Evolutionary conservation across 2,113 vertebrate genomes (phyloP), one percentile per base, ranked within the genome.

Genomic region (Delphinus delphis): DNA sequence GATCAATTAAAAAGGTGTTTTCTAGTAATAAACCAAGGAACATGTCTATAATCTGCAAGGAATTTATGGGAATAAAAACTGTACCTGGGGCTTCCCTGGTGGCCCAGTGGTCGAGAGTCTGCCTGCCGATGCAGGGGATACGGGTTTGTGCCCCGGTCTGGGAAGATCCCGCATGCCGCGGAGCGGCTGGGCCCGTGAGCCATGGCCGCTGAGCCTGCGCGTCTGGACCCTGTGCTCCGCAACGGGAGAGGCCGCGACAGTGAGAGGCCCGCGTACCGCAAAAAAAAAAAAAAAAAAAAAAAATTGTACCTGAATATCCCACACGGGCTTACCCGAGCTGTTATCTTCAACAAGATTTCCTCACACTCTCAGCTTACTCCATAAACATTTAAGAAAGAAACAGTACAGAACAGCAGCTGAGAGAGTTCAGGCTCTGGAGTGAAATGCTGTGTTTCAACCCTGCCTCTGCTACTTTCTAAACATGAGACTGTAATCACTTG

Each of bases 21-120:
- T 90, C 67, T 77, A 81, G n/a, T 81, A 76, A 94, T 92, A 94
- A 94, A 55, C 31, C 21, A 90, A 67, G 36, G 65, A 89, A 65
- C 12, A 20, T 55, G 28, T 70, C 85, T 89, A 86, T 60, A 86
- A n/a, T 94, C 47, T 55, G 36, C 53, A 93, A 88, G 63, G 76
- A 82, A 89, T 68, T 71, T 44, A 53, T 21, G 13, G 28, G 58
- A 83, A 83, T 80, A 83, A 86, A 94, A 81, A 58, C 14, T 53
- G 2, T 11, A 31, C 38, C 82, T 28, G 26, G 47, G 47, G 47
- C 13, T 50, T 50, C 47, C 47, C 47, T 50, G 47, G 47, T 50
- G 47, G 47, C 47, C 3, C 47, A 50, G 13, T 50, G 13, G 47
- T 14, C 11, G 12, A 50, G 47, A 50, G 47, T 50, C 47, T 0